Percentiles rank a stretch among this genome's conserved stretches.
Evolutionary conservation across 2,113 vertebrate genomes (phyloP).

Genomic region (Chloropsis hardwickii): DNA sequence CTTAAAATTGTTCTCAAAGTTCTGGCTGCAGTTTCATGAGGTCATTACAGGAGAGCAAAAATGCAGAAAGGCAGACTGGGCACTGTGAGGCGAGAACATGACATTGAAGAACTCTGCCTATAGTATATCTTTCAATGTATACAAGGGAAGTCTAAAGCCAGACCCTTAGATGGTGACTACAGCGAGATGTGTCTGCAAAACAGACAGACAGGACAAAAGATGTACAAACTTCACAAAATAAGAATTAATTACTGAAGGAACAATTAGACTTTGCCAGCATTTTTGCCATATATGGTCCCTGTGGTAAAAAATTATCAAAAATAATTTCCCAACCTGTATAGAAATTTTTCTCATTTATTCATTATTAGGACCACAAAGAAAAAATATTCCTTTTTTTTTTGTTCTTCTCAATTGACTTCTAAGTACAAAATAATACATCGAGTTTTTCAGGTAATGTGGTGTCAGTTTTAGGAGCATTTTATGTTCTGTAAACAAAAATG

Average conservation of each 20-base stretch:
- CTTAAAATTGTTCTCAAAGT: not conserved
- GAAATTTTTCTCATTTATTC: slow-evolving; percentile 24
- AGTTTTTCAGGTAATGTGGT: slow-evolving; percentile 18
- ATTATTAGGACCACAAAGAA: slow-evolving; percentile 10
- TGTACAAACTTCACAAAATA: not conserved
- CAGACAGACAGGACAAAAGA: not conserved
- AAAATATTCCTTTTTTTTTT: slow-evolving; percentile 25
- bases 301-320: not conserved
- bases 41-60: not conserved
- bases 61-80: not conserved
- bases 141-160: not conserved
- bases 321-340: not conserved
- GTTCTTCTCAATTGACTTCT: not conserved
- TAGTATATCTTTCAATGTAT: not conserved
- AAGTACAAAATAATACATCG: slow-evolving; percentile 42
- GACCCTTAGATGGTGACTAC: not conserved
- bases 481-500: slow-evolving; percentile 34
- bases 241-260: not conserved
- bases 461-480: slow-evolving; percentile 35
- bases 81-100: not conserved
- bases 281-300: not conserved
- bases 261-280: not conserved
- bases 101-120: not conserved
- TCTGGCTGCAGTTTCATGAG: not conserved
- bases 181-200: not conserved